phyloP scores from a whole-genome alignment of 2,888 invertebrate species.

The Cataglyphis livida region DNA sequence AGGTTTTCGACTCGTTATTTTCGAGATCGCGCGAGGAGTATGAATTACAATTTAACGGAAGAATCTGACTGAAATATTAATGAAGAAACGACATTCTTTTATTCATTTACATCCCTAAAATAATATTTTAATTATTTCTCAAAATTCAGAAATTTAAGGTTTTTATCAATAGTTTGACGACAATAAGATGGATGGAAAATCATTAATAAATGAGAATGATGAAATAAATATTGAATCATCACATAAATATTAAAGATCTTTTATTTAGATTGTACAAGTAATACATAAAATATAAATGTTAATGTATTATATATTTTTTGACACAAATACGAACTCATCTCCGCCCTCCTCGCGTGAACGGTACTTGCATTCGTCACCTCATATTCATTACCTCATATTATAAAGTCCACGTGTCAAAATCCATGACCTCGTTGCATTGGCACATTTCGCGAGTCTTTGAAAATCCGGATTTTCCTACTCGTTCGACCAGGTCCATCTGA shows the following conservation, averaged over 20 bases:
- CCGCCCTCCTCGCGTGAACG: neutral
- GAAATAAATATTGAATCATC: neutral
- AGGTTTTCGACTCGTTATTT: neutral
- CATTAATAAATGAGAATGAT: neutral
- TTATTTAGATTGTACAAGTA: neutral
- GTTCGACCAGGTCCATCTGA: slow-evolving; percentile 27
- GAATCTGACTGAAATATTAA: neutral
- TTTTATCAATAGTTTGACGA: neutral
- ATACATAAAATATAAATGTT: neutral
- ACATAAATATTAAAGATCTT: neutral
- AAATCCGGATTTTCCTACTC: slow-evolving; percentile 29
- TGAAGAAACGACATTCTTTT: neutral
- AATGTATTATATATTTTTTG: neutral
- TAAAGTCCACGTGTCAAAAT: neutral
- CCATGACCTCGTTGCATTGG: neutral
- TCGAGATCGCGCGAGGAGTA: neutral
- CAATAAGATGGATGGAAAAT: neutral
- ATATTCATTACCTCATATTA: neutral
- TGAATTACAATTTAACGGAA: neutral
- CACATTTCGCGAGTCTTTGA: neutral
- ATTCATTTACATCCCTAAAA: neutral
- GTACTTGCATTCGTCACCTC: neutral
- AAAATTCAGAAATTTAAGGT: neutral
- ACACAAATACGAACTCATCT: neutral
- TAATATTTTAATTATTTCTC: neutral